Percentiles rank a stretch among this genome's conserved stretches.
Evolutionary conservation across 2,888 invertebrate genomes (phyloP).

Genomic region (Andrena trimmerana): DNA sequence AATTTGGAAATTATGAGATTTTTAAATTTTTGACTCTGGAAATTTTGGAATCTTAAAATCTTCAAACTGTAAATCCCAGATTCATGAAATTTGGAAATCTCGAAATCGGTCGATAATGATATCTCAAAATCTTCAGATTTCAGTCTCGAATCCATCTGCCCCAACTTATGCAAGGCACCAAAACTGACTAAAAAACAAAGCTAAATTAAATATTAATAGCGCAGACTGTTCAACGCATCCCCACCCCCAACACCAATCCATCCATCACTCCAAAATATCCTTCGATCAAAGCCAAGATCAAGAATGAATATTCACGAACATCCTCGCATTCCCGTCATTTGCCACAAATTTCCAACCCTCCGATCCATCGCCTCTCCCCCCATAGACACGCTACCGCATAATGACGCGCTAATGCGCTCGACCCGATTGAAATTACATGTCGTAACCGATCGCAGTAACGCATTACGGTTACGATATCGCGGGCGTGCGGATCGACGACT

Average conservation of each 20-base stretch:
- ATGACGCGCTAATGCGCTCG: conserved; percentile 66
- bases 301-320: background rate
- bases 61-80: too few species aligned
- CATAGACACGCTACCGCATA: conserved; percentile 35
- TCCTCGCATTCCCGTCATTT: background rate
- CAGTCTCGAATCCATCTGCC: too few species aligned
- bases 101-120: too few species aligned
- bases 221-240: too few species aligned
- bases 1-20: too few species aligned
- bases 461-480: conserved; percentile 65
- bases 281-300: background rate
- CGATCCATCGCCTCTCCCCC: background rate
- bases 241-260: background rate
- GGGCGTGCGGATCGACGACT: conserved; percentile 53
- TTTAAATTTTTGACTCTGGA: background rate
- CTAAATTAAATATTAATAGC: too few species aligned
- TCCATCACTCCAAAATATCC: background rate
- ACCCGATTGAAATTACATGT: conserved; percentile 73
- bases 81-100: too few species aligned
- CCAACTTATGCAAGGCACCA: too few species aligned
- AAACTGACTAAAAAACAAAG: too few species aligned
- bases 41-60: too few species aligned
- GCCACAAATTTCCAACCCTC: background rate
- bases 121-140: too few species aligned
- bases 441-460: conserved; percentile 63